phyloP scores from a whole-genome alignment of 1,140 invertebrate genomes.

The Brachionus koreanus region DNA sequence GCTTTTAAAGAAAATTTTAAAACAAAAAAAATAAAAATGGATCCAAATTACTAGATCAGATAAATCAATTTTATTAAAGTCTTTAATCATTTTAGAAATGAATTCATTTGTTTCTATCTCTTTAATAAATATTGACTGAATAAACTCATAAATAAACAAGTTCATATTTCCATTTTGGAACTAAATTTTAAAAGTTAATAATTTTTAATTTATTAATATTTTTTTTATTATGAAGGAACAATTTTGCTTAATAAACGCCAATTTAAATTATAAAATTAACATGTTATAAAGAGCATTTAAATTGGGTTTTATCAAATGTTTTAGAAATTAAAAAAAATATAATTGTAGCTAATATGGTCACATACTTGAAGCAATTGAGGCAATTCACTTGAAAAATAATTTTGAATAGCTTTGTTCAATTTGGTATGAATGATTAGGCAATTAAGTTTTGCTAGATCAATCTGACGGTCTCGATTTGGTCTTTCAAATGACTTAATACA shows the following conservation, averaged over 20 bases:
- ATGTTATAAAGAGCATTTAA: too few species aligned
- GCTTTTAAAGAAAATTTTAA: not conserved
- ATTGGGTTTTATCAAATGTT: too few species aligned
- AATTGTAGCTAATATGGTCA: too few species aligned
- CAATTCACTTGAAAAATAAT: constrained; percentile 23
- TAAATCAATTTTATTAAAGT: not conserved
- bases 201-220: not conserved
- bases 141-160: constrained; percentile 1
- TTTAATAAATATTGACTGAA: not conserved
- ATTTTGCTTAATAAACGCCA: too few species aligned
- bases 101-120: not conserved
- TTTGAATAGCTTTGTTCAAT: not conserved
- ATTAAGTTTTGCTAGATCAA: constrained; percentile 16
- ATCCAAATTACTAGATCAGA: not conserved
- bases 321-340: too few species aligned
- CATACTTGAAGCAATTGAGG: not conserved
- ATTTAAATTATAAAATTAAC: too few species aligned
- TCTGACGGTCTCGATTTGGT: not conserved
- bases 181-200: not conserved
- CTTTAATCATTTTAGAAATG: not conserved
- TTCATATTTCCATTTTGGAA: constrained; percentile 13
- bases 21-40: not conserved
- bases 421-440: not conserved
- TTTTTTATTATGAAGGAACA: too few species aligned
- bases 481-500: not conserved